Conservation (phyloP, 2,797 vertebrate species). For the Ceryle rudis region DNA sequence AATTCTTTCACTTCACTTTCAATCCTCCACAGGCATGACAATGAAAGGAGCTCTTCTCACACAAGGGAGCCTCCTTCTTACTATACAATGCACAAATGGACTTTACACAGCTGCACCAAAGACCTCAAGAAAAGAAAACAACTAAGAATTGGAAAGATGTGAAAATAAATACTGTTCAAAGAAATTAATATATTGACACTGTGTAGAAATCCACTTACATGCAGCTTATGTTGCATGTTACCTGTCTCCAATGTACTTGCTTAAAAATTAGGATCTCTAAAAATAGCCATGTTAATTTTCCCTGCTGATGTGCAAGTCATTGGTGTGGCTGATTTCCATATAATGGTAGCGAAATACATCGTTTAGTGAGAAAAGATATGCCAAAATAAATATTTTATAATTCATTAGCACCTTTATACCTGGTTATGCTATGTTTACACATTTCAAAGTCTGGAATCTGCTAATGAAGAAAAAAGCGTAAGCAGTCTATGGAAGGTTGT, state of each 20-base stretch:
- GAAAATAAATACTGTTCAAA: not conserved
- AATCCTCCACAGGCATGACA: not conserved
- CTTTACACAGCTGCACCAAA: not conserved
- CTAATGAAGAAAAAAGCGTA: not conserved
- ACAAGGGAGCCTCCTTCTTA: conserved; percentile 1
- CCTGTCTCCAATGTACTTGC: not conserved
- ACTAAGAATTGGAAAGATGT: not conserved
- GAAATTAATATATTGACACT: not conserved
- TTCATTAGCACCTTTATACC: not conserved
- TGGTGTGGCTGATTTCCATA: not conserved
- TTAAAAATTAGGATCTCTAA: not conserved
- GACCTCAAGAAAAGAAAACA: not conserved
- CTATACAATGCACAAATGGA: conserved; percentile 2
- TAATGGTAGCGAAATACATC: not conserved
- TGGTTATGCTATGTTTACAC: not conserved
- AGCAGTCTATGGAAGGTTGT: not conserved
- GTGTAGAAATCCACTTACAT: not conserved
- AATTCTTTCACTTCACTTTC: conserved; percentile 18
- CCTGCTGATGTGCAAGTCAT: not conserved
- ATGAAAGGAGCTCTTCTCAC: conserved; percentile 27
- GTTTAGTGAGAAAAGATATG: not conserved
- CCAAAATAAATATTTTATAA: not conserved
- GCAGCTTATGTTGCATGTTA: not conserved
- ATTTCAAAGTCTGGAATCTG: not conserved
- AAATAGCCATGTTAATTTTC: not conserved